Evolutionary conservation across 2,888 invertebrate genomes (phyloP).

Genomic region (Drosophila engyochracea): DNA sequence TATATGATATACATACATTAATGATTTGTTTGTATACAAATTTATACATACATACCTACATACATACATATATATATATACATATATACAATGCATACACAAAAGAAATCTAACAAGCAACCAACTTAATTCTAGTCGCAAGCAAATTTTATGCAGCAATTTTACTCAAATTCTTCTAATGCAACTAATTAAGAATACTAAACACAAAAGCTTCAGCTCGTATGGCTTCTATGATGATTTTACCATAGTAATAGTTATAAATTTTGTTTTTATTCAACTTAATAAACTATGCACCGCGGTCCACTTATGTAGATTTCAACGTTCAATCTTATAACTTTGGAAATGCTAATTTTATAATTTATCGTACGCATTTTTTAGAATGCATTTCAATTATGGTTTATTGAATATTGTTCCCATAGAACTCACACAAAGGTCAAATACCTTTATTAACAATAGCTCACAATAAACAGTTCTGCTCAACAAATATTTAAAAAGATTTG

Average conservation of each 20-base stretch:
- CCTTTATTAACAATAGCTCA: background rate
- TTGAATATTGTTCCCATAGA: background rate
- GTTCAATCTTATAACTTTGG: constrained; percentile 1
- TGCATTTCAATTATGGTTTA: background rate
- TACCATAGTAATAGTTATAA: constrained; percentile 26
- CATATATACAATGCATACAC: constrained; percentile 36
- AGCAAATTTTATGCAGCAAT: constrained; percentile 71
- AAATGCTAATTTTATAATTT: background rate
- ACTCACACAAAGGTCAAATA: background rate
- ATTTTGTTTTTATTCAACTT: constrained; percentile 24
- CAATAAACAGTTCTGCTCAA: background rate
- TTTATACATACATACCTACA: constrained; percentile 42
- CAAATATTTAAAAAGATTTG: background rate
- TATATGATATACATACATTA: constrained; percentile 55
- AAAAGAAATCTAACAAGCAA: constrained; percentile 50
- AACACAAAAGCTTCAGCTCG: constrained; percentile 42
- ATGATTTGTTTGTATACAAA: constrained; percentile 60
- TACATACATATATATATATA: constrained; percentile 39
- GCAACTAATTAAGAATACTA: constrained; percentile 45
- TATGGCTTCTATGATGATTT: constrained; percentile 33
- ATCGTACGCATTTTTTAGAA: background rate
- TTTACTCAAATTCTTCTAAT: constrained; percentile 63
- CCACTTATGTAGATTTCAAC: constrained; percentile 32
- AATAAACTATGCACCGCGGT: constrained; percentile 27
- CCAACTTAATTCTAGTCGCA: constrained; percentile 73